These are phyloP conservation scores for Notothenia rossii DNA, from an alignment of 2,113 vertebrate genomes.

Conservation along the genomic window DNA sequence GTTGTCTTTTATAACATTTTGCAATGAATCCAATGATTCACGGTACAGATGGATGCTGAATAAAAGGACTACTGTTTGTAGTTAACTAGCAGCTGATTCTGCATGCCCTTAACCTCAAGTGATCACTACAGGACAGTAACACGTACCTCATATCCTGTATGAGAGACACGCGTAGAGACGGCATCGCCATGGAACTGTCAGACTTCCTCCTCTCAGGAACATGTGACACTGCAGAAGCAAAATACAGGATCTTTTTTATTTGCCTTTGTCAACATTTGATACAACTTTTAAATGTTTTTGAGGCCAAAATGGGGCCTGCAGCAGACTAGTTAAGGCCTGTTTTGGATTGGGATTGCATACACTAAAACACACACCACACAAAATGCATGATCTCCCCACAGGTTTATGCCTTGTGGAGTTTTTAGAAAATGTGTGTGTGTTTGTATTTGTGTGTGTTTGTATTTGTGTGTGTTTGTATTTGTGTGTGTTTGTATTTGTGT, in stretches of 20 bases:
- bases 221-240: conserved; percentile 77
- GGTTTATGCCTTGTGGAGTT: not conserved
- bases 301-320: too few relatives aligned
- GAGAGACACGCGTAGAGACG: conserved; percentile 87
- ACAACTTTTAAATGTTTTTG: too few relatives aligned
- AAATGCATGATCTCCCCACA: too few relatives aligned
- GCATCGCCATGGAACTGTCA: conserved; percentile 86
- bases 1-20: too few relatives aligned
- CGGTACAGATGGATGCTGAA: too few relatives aligned
- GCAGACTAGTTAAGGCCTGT: too few relatives aligned
- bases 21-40: too few relatives aligned
- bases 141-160: conserved; percentile 95
- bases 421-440: not conserved
- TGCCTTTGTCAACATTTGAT: not conserved
- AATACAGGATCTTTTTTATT: not conserved
- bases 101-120: not conserved
- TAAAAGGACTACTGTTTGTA: too few relatives aligned
- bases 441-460: too few relatives aligned
- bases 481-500: conserved; percentile 24
- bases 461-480: not conserved
- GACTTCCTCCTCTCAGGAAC: conserved; percentile 90
- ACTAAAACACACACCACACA: too few relatives aligned
- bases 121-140: not conserved
- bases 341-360: too few relatives aligned
- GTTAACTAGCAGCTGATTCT: not conserved